phyloP scores from a whole-genome alignment of 2,113 vertebrate species.

The Cyprinodon brontotheroides region DNA sequence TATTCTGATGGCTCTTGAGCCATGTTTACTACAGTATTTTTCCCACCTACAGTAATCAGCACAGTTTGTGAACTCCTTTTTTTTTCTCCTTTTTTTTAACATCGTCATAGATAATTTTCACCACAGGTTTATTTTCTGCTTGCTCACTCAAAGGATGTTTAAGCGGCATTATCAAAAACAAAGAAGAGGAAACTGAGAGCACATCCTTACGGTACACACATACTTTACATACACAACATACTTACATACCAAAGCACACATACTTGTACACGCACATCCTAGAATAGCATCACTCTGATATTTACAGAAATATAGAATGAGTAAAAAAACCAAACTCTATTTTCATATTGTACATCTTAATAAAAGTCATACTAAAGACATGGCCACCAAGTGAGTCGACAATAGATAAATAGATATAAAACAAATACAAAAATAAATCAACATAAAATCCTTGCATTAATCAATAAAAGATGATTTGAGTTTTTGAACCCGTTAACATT shows the following conservation, averaged over 20 bases:
- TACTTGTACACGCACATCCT: constrained; percentile 62
- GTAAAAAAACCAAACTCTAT: constrained; percentile 72
- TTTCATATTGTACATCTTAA: constrained; percentile 76
- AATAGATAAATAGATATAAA: constrained; percentile 78
- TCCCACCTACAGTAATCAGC: constrained; percentile 80
- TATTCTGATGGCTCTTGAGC: constrained; percentile 64
- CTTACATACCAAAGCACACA: constrained; percentile 65
- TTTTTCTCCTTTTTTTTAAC: constrained; percentile 63
- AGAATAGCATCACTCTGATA: constrained; percentile 72
- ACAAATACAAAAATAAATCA: constrained; percentile 82
- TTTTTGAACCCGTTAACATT: constrained; percentile 67
- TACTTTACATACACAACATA: constrained; percentile 67
- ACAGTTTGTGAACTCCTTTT: constrained; percentile 68
- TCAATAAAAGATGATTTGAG: constrained; percentile 72
- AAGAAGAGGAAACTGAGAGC: constrained; percentile 52
- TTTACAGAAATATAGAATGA: constrained; percentile 80
- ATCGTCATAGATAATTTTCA: constrained; percentile 69
- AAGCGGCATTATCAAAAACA: constrained; percentile 77
- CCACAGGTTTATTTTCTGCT: constrained; percentile 69
- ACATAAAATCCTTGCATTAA: constrained; percentile 75
- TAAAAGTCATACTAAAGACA: constrained; percentile 81
- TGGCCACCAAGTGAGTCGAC: constrained; percentile 81
- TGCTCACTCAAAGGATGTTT: constrained; percentile 70
- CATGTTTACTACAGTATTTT: constrained; percentile 77
- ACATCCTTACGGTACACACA: constrained; percentile 69